Evolutionary conservation across 2,113 vertebrate species (phyloP).

Genomic region (Jacana jacana): DNA sequence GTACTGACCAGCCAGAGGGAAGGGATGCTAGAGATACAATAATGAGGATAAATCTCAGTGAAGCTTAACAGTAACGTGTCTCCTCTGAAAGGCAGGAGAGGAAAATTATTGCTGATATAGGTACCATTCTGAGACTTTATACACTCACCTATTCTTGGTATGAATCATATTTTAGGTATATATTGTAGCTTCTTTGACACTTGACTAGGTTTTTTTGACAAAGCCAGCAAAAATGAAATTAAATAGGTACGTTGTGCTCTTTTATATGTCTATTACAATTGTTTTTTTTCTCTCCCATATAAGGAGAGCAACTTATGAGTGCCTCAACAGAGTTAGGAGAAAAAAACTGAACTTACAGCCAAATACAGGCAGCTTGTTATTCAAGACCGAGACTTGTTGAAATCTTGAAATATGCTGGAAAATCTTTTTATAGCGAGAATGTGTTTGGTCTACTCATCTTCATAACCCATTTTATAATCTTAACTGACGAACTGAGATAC

Average conservation of each 20-base stretch:
- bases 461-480: neutral
- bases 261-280: neutral
- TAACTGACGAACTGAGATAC: neutral
- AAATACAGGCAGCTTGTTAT: conserved; percentile 37
- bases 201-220: neutral
- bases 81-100: neutral
- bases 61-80: neutral
- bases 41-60: neutral
- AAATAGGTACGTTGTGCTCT: neutral
- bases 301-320: conserved; percentile 38
- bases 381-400: conserved; percentile 21
- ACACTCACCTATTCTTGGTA: neutral
- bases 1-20: neutral
- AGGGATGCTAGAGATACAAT: neutral
- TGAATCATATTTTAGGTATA: neutral
- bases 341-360: neutral
- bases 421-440: conserved; percentile 1
- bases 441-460: conserved; percentile 18
- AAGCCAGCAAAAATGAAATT: neutral
- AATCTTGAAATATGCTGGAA: conserved; percentile 19
- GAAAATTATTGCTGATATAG: neutral
- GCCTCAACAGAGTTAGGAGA: conserved; percentile 43
- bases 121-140: conserved; percentile 1
- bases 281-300: neutral
- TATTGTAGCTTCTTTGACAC: neutral